Evolutionary conservation across 2,797 vertebrate genomes (phyloP), one percentile per base, ranked within the genome.

Genomic region (Pipistrellus nathusii): DNA sequence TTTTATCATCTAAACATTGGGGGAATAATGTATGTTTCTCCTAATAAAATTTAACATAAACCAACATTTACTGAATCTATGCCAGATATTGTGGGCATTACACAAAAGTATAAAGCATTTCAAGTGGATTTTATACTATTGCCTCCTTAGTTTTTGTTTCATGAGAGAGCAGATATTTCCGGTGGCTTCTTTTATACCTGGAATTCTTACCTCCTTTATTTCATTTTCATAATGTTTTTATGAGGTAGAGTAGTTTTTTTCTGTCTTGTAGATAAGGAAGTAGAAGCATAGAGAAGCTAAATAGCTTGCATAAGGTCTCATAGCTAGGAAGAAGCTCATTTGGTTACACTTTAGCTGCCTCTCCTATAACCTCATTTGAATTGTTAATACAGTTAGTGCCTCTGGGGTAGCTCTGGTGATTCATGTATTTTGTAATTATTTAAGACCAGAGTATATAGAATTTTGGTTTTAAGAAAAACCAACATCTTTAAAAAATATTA

Each of bases 391-490:
- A 73, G 15, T 72, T 68, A 78, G 12, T 88, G 72, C 46, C 25
- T 78, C 20, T 85, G 44, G 73, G 66, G 25, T 92, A 92, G n/a
- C 51, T 76, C 75, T 88, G 35, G 35, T 86, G 46, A 84, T 57
- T 93, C 18, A 53, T 91, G 8, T 73, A 72, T 83, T 86, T 92
- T 68, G 5, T 78, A 59, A 66, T 51, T 83, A 55, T 87, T 90
- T 38, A 77, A 87, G 64, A 62, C 27, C 9, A 76, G 53, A 66
- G 9, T 57, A 66, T 92, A 48, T 71, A 51, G 51, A 13, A 72
- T 91, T 71, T 91, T 89, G 59, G 35, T 88, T 88, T 95, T 92
- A 32, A 91, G n/a, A 62, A 78, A 95, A 84, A 59, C 25, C 17
- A 88, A 62, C 32, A 80, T 57, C 72, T n/a, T 46, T 59, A 90